Percentiles rank a stretch among this genome's conserved stretches.
Evolutionary conservation across 2,797 vertebrate species (phyloP).

Genomic region (Choloepus didactylus): DNA sequence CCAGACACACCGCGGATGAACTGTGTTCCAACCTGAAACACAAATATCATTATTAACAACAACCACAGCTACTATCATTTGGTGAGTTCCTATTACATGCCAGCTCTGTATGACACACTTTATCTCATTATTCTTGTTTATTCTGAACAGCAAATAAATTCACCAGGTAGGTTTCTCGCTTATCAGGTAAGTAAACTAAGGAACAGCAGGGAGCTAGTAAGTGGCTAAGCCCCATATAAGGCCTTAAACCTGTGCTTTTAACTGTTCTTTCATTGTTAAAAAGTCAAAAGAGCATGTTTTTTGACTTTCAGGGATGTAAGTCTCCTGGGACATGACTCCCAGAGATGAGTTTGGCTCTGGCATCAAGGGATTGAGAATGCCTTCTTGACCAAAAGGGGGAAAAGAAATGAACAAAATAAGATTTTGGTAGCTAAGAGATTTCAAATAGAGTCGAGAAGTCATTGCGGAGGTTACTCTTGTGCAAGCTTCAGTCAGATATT

Average conservation of each 20-base stretch:
- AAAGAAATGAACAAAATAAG: too few relatives aligned
- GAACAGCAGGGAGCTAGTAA: neutral
- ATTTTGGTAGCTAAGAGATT: too few relatives aligned
- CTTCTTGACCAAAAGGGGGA: too few relatives aligned
- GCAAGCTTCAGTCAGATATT: too few relatives aligned
- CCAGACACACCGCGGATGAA: slow-evolving; percentile 95
- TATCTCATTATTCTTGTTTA: neutral
- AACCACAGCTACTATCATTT: neutral
- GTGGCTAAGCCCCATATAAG: neutral
- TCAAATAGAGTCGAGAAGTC: too few relatives aligned
- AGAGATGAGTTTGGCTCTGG: too few relatives aligned
- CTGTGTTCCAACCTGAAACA: slow-evolving; percentile 94
- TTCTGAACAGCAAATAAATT: neutral
- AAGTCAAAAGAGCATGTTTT: neutral
- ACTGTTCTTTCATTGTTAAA: neutral
- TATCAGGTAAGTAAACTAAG: neutral
- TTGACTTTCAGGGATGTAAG: neutral
- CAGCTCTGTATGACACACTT: neutral
- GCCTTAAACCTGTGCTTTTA: neutral
- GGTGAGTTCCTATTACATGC: neutral
- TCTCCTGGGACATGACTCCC: too few relatives aligned
- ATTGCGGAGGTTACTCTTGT: too few relatives aligned
- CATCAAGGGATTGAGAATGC: too few relatives aligned
- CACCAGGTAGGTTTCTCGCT: neutral
- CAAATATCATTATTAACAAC: neutral